These are phyloP conservation scores for Bubo bubo DNA, from an alignment of 2,113 vertebrate genomes.

Conservation along the genomic window DNA sequence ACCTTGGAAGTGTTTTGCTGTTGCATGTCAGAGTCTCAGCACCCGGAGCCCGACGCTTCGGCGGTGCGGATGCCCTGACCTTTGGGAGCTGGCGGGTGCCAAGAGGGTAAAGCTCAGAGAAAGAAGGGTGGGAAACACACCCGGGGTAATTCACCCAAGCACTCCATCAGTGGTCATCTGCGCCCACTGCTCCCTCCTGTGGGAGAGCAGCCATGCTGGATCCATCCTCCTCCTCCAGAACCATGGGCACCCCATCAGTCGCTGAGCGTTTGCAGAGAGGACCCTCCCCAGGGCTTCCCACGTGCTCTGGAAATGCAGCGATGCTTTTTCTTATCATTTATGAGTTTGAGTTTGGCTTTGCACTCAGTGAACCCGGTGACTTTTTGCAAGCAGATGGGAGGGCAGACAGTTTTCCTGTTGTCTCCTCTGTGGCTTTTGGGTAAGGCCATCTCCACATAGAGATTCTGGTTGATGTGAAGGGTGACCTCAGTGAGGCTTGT, in stretches of 20 bases:
- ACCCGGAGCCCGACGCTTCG: not conserved
- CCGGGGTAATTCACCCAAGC: not conserved
- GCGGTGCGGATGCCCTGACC: accelerated
- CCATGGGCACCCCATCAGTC: accelerated
- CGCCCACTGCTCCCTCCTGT: not conserved
- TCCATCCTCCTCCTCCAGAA: not conserved
- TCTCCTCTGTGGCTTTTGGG: not conserved
- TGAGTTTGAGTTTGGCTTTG: not conserved
- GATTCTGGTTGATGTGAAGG: not conserved
- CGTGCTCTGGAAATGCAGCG: accelerated
- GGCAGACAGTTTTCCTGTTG: not conserved
- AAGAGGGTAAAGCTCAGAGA: not conserved
- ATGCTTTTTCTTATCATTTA: not conserved
- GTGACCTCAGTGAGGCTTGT: not conserved
- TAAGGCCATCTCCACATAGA: not conserved
- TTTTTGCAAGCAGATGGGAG: not conserved
- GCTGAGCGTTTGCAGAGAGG: not conserved
- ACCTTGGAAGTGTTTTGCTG: not conserved
- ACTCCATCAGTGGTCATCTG: not conserved
- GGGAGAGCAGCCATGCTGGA: not conserved
- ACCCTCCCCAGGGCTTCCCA: not conserved
- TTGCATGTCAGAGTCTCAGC: not conserved
- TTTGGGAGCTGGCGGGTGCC: not conserved
- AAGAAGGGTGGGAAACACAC: not conserved
- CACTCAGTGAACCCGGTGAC: not conserved